Conservation (phyloP, 2,888 invertebrate genomes). For the Napeogenes inachia region DNA sequence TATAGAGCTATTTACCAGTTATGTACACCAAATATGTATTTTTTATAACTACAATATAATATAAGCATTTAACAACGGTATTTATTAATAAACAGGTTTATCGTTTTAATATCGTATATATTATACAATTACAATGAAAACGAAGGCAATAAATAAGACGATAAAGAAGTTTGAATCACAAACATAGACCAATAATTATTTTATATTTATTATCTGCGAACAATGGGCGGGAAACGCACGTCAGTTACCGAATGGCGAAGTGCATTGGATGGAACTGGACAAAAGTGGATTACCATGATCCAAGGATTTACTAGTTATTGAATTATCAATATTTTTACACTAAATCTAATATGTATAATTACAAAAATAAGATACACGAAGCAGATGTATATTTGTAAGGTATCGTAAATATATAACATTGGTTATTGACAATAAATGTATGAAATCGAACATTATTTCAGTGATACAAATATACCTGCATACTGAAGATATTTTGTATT, state of each 20-base stretch:
- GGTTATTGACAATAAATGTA: too few relatives aligned
- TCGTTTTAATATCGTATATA: background rate
- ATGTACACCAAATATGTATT: too few relatives aligned
- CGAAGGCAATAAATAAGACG: background rate
- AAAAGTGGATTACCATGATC: constrained; percentile 15
- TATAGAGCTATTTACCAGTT: too few relatives aligned
- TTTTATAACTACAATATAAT: too few relatives aligned
- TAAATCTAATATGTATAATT: background rate
- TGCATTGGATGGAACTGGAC: constrained; percentile 15
- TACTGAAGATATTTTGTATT: too few relatives aligned
- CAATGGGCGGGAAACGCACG: constrained; percentile 57
- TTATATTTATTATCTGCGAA: constrained; percentile 35
- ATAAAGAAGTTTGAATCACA: constrained; percentile 3
- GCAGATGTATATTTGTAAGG: too few relatives aligned
- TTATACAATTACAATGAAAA: background rate
- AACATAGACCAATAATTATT: constrained; percentile 15
- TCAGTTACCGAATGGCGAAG: background rate
- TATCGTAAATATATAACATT: too few relatives aligned
- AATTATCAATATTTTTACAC: background rate
- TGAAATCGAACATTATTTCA: too few relatives aligned
- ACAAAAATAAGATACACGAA: too few relatives aligned
- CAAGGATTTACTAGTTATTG: background rate
- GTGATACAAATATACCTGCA: too few relatives aligned
- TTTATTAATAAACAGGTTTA: background rate
- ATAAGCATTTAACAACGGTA: too few relatives aligned